Evolutionary conservation across 2,113 vertebrate species (phyloP).

Genomic region (Stomatorhinus ivindoensis): DNA sequence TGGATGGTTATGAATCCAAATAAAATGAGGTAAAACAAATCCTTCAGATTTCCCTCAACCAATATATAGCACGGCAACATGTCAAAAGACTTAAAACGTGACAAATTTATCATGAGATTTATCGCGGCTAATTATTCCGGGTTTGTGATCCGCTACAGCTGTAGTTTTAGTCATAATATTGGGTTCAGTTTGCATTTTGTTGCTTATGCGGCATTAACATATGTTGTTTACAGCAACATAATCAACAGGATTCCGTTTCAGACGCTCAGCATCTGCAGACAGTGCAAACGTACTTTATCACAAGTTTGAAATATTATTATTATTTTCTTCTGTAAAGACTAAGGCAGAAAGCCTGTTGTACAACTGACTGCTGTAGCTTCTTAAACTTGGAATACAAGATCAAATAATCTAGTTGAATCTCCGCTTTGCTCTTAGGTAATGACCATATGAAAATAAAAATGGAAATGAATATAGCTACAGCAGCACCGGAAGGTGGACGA

Average conservation of each 20-base stretch:
- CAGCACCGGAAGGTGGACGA: background rate
- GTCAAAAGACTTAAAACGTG: background rate
- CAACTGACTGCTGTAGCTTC: background rate
- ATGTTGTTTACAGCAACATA: background rate
- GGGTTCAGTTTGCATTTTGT: background rate
- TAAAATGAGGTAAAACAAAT: background rate
- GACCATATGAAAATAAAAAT: background rate
- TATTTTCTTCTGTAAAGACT: background rate
- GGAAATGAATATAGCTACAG: background rate
- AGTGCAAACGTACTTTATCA: background rate
- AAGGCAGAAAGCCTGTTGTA: background rate
- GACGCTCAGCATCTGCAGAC: background rate
- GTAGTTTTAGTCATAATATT: background rate
- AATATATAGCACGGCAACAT: slow-evolving; percentile 48
- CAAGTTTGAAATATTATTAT: background rate
- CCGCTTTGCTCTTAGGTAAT: background rate
- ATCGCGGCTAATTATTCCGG: background rate
- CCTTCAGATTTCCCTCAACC: slow-evolving; percentile 49
- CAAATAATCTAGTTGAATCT: background rate
- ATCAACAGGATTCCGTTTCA: background rate
- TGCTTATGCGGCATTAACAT: background rate
- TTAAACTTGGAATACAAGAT: background rate
- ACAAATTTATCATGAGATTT: background rate
- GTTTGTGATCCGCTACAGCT: background rate
- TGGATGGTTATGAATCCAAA: slow-evolving; percentile 29